A percentile compares a stretch with the other conserved stretches of the same genome.
Conservation (phyloP, 2,113 vertebrate genomes). For the Cavia aperea region DNA sequence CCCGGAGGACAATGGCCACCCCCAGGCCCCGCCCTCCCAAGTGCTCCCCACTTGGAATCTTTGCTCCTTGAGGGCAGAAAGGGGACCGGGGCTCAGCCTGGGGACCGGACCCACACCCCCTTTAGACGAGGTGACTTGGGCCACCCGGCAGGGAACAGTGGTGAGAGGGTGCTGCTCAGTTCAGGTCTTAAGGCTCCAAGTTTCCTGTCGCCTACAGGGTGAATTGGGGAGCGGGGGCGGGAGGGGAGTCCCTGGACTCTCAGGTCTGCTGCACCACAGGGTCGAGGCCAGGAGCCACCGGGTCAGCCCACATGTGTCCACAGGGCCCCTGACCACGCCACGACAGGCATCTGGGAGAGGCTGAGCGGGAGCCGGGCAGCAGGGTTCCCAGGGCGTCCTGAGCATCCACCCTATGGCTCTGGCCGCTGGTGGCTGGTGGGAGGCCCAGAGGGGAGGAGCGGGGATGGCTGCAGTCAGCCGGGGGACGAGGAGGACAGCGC, state of each 20-base stretch:
- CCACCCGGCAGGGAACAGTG: too few species aligned
- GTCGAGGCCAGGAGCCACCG: neutral
- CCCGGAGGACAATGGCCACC: neutral
- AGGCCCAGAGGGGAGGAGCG: neutral
- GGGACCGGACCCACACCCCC: neutral
- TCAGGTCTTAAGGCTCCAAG: neutral
- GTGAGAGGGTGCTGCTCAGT: too few species aligned
- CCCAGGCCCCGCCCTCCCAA: neutral
- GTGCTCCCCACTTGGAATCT: neutral
- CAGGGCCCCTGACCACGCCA: rapidly evolving
- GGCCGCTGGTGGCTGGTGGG: rapidly evolving
- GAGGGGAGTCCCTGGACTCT: rapidly evolving
- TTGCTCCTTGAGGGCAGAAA: neutral
- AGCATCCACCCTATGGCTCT: rapidly evolving
- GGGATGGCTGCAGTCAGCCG: rapidly evolving
- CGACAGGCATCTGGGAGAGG: too few species aligned
- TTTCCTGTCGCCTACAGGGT: rapidly evolving
- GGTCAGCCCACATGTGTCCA: too few species aligned
- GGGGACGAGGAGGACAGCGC: rapidly evolving
- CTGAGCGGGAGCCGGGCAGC: neutral
- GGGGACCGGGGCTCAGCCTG: too few species aligned
- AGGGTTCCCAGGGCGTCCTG: rapidly evolving
- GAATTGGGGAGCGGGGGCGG: neutral
- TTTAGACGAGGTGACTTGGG: too few species aligned
- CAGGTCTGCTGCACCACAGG: rapidly evolving